Conservation (phyloP, 2,797 vertebrate genomes). For the Myotis pilosus region DNA sequence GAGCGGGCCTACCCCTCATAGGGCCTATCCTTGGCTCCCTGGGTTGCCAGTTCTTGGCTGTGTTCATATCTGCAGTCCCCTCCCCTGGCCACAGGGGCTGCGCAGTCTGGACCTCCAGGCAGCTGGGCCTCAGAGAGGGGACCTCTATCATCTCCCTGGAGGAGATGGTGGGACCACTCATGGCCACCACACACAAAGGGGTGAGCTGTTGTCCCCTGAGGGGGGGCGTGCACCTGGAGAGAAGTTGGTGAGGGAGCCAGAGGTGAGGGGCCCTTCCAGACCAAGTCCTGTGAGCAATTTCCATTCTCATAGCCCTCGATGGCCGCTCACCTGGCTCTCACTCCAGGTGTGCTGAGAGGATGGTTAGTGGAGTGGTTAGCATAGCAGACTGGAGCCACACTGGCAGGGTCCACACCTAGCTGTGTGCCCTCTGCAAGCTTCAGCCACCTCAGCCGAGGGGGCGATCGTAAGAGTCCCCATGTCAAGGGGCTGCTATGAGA, state of each 20-base stretch:
- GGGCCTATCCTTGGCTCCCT: neutral
- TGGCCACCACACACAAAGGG: neutral
- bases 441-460: neutral
- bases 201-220: neutral
- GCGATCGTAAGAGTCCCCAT: no score
- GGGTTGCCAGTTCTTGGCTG: rapidly evolving
- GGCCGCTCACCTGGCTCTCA: neutral
- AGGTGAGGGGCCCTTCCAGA: neutral
- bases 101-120: neutral
- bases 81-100: no score
- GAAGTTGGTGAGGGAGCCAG: neutral
- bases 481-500: neutral
- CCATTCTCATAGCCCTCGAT: rapidly evolving
- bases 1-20: neutral
- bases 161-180: rapidly evolving
- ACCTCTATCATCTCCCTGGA: neutral
- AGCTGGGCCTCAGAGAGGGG: neutral
- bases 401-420: neutral
- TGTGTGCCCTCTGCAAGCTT: neutral
- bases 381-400: neutral
- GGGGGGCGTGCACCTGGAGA: neutral
- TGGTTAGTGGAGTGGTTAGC: rapidly evolving
- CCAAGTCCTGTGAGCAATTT: neutral
- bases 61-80: rapidly evolving
- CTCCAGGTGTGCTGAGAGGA: neutral